Percentiles rank a stretch among this genome's conserved stretches.
phyloP scores from a whole-genome alignment of 2,888 invertebrate genomes.

The Physocephala rufipes region DNA sequence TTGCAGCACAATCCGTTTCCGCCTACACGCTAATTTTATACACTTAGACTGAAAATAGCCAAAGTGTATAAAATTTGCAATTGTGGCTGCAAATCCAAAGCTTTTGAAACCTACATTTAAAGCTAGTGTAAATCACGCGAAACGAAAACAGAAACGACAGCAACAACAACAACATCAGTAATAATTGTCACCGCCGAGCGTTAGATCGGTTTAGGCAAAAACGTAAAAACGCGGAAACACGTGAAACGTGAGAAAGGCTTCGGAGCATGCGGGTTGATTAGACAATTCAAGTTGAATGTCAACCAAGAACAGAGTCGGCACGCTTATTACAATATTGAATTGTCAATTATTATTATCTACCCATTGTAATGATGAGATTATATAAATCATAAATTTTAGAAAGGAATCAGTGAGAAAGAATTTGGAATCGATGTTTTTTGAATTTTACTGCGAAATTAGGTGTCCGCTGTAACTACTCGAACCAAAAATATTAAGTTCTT shows the following conservation, averaged over 20 bases:
- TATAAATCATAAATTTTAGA: no score
- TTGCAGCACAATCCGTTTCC: background rate
- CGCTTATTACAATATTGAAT: background rate
- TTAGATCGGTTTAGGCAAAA: conserved; percentile 36
- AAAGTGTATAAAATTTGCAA: background rate
- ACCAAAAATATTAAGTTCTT: background rate
- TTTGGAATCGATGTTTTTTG: no score
- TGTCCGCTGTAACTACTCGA: background rate
- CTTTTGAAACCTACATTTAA: conserved; percentile 11
- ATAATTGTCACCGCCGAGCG: conserved; percentile 46
- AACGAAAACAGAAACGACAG: background rate
- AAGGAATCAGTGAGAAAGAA: no score
- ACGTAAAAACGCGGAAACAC: conserved; percentile 43
- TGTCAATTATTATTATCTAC: no score
- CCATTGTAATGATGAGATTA: background rate
- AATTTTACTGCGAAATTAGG: no score
- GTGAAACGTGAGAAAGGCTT: background rate
- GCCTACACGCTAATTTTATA: background rate
- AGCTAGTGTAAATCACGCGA: conserved; percentile 52
- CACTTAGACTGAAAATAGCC: background rate
- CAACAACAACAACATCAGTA: no score
- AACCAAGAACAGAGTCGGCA: conserved; percentile 25
- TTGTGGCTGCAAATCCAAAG: background rate
- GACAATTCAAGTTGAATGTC: conserved; percentile 60
- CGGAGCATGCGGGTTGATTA: background rate